Percentiles rank a stretch among this genome's conserved stretches.
Conservation (phyloP, 1,140 invertebrate species). For the Macrobrachium rosenbergii region DNA sequence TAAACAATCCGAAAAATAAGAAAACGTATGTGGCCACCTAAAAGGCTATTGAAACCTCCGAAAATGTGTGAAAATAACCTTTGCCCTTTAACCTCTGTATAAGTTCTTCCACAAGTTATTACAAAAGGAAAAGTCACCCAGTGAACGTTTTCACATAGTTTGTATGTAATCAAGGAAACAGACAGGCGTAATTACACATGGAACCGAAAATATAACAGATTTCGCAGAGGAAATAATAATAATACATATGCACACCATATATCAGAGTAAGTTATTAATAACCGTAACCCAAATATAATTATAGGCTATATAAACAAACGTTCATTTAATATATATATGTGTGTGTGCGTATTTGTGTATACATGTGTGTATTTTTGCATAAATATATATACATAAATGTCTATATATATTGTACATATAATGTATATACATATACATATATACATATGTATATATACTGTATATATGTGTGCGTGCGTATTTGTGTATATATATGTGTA, state of each 20-base stretch:
- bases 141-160: no score
- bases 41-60: no score
- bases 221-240: background rate
- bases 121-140: no score
- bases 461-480: slow-evolving; percentile 12
- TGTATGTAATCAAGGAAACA: no score
- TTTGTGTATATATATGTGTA: slow-evolving; percentile 15
- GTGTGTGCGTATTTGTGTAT: background rate
- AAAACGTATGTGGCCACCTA: no score
- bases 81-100: no score
- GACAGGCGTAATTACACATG: no score
- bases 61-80: no score
- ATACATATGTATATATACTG: background rate
- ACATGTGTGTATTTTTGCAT: slow-evolving; percentile 19
- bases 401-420: background rate
- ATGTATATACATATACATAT: background rate
- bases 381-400: slow-evolving; percentile 10
- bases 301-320: background rate
- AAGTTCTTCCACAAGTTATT: no score
- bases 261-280: background rate
- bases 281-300: background rate
- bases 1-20: no score
- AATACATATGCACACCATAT: background rate
- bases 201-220: no score
- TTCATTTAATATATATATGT: slow-evolving; percentile 1